Evolutionary conservation across 2,888 invertebrate genomes (phyloP).

Genomic region (Hyalella azteca): DNA sequence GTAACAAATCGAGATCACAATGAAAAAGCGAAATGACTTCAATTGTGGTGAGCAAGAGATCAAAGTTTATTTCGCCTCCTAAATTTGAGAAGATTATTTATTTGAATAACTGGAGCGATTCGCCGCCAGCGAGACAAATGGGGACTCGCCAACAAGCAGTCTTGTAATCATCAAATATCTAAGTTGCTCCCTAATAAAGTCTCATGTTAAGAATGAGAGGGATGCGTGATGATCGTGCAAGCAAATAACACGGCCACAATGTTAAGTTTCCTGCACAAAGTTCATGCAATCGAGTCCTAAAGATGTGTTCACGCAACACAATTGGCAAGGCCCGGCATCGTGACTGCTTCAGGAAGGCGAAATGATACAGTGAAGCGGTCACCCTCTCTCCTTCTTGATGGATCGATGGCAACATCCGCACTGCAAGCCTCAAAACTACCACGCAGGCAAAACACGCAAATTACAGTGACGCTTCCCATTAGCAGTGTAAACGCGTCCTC

Average conservation of each 20-base stretch:
- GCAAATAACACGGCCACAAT: slow-evolving; percentile 11
- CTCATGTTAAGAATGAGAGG: slow-evolving; percentile 13
- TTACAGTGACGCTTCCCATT: neutral
- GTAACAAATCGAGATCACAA: too few species aligned
- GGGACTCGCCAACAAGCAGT: too few species aligned
- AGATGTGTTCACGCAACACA: slow-evolving; percentile 24
- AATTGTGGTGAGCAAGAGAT: too few species aligned
- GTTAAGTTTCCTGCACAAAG: slow-evolving; percentile 26
- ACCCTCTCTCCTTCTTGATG: slow-evolving; percentile 19
- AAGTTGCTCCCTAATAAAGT: neutral
- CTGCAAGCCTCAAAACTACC: slow-evolving; percentile 7
- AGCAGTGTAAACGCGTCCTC: slow-evolving; percentile 23
- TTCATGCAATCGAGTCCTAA: neutral
- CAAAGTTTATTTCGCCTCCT: too few species aligned
- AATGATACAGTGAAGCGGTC: slow-evolving; percentile 23
- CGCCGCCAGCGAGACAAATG: too few species aligned
- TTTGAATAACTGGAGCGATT: too few species aligned
- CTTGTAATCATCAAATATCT: too few species aligned
- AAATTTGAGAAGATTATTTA: too few species aligned
- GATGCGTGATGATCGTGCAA: slow-evolving; percentile 7
- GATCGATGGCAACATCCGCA: slow-evolving; percentile 1
- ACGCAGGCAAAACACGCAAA: slow-evolving; percentile 3
- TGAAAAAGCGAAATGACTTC: too few species aligned
- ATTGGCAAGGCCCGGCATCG: slow-evolving; percentile 14
- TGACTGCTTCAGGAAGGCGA: slow-evolving; percentile 24